These are phyloP conservation scores for Poecilia latipinna DNA, from an alignment of 2,113 vertebrate species.

Conservation along the genomic window DNA sequence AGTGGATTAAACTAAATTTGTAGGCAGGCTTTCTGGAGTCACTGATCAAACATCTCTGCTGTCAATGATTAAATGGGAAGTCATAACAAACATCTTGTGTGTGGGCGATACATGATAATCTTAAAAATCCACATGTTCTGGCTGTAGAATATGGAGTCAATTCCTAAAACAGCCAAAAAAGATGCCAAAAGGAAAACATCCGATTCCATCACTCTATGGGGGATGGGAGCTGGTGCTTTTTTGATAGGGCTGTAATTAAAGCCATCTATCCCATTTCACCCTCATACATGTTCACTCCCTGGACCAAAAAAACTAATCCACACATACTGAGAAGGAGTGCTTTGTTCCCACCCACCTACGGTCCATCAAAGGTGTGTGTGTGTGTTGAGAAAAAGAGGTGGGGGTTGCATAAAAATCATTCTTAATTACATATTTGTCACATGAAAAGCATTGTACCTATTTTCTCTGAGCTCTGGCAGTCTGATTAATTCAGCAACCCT, in stretches of 20 bases:
- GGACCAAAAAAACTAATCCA: conserved; percentile 38
- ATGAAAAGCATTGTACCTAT: conserved; percentile 76
- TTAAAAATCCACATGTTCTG: conserved; percentile 59
- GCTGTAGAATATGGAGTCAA: conserved; percentile 61
- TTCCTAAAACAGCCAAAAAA: conserved; percentile 54
- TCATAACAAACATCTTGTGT: conserved; percentile 46
- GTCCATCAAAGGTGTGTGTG: conserved; percentile 53
- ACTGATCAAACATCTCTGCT: conserved; percentile 40
- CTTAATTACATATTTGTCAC: conserved; percentile 85
- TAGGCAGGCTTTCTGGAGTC: conserved; percentile 18
- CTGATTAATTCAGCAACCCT: conserved; percentile 78
- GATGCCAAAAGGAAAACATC: conserved; percentile 66
- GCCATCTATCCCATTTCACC: conserved; percentile 69
- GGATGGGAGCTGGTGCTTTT: conserved; percentile 58
- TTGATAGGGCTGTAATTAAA: conserved; percentile 76
- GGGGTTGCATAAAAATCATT: conserved; percentile 74
- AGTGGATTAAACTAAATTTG: conserved; percentile 32
- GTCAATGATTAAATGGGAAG: conserved; percentile 46
- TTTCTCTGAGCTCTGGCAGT: conserved; percentile 70
- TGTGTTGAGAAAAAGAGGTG: background rate
- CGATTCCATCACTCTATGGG: conserved; percentile 58
- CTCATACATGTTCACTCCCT: conserved; percentile 28
- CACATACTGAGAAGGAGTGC: conserved; percentile 40
- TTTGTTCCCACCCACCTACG: conserved; percentile 72
- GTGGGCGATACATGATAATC: conserved; percentile 39